These are phyloP conservation scores for Amiota minor DNA, from an alignment of 2,888 invertebrate species.

Conservation along the genomic window DNA sequence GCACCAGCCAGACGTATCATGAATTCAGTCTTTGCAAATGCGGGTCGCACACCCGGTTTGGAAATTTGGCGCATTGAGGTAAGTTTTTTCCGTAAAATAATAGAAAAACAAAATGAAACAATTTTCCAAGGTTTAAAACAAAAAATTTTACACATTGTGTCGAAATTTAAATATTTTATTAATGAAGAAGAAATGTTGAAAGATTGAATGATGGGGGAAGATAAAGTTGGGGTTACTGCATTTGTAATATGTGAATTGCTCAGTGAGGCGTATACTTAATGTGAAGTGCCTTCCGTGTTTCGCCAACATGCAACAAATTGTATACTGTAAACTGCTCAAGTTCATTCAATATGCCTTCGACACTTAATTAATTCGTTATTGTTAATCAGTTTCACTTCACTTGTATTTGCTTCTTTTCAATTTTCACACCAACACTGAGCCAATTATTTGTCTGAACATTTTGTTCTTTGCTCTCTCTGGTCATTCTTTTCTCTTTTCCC, in stretches of 20 bases:
- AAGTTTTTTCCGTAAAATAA: constrained; percentile 55
- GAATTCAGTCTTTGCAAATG: constrained; percentile 81
- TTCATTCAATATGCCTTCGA: not conserved
- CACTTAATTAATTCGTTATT: constrained; percentile 14
- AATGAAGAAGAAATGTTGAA: no score
- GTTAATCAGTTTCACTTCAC: not conserved
- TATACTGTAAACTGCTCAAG: not conserved
- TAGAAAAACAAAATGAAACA: not conserved
- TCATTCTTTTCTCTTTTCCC: not conserved
- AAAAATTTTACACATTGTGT: not conserved
- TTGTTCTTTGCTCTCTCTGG: no score
- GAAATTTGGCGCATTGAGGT: constrained; percentile 90
- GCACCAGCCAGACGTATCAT: constrained; percentile 68
- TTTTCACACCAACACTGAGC: no score
- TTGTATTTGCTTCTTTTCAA: no score
- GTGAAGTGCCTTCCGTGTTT: not conserved
- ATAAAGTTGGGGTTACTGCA: no score
- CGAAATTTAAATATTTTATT: no score
- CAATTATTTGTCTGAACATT: no score
- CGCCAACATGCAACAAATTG: not conserved
- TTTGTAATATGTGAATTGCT: no score
- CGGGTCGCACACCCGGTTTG: constrained; percentile 80
- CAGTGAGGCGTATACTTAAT: not conserved
- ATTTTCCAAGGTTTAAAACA: not conserved
- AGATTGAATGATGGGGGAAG: no score